Base-by-base conservation (phyloP, 2,888 invertebrate species). In the Acleris emargana region DNA sequence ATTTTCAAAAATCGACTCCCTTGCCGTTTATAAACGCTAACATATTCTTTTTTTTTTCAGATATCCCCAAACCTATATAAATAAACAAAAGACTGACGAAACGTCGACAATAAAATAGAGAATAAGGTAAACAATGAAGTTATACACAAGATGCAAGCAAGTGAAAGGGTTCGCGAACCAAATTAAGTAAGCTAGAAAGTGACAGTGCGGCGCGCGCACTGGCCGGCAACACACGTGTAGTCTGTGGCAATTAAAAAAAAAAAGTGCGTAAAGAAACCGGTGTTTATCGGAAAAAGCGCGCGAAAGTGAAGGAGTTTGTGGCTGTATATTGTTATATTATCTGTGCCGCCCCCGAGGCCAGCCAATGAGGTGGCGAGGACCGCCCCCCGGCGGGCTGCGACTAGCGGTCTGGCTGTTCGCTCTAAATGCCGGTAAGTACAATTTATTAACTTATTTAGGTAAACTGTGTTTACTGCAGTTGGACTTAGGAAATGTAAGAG, bases 281-380 rank as follows among this genome's bases (percentile, higher is more conserved):
- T 63, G 69, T 53, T 67, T 38, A 53, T n/a, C 43, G 57, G 20
- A n/a, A 57, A 57, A 58, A 64, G 25, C 64, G 58, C 64, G 64
- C 38, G 64, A 64, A 64, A 67, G 69, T 70, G 71, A 74, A 76
- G 74, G 77, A 79, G 77, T 78, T 79, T 82, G 80, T 76, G 80
- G 83, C 75, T 83, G 84, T 84, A 79, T 85, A 80, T 81, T 79
- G 75, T 79, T 80, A 83, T 82, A 84, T 76, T 71, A 76, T 67
- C 73, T 59, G 63, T 70, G 70, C 89, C 88, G 70, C 89, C 88
- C 86, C 81, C 80, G 79, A 71, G 75, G 70, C 82, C 87, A 86
- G 78, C 91, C 91, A 91, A 91, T 91, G 91, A 79, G 82, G 88
- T 79, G 74, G 73, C 72, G 81, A 89, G 83, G 74, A 69, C 78